phyloP scores from a whole-genome alignment of 2,113 vertebrate genomes.

The Sorex araneus region DNA sequence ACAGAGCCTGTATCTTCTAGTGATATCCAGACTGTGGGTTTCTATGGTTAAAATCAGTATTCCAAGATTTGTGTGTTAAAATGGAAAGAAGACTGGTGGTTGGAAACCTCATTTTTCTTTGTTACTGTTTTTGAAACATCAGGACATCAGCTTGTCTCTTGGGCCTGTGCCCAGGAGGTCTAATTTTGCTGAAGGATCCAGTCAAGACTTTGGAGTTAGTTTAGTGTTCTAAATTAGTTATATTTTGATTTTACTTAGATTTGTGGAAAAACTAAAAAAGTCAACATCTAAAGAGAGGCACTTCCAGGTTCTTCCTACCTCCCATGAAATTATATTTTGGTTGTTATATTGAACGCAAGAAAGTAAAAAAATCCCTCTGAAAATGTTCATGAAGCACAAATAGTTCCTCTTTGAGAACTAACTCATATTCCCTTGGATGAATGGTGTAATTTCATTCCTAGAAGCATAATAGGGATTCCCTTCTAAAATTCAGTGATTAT shows the following conservation, averaged over 20 bases:
- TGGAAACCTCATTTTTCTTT: conserved; percentile 78
- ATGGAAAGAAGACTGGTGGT: conserved; percentile 76
- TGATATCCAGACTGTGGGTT: conserved; percentile 68
- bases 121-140: conserved; percentile 84
- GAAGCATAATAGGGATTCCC: conserved; percentile 28
- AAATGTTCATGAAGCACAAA: conserved; percentile 61
- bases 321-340: conserved; percentile 80
- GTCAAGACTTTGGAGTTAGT: conserved; percentile 77
- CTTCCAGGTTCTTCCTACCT: conserved; percentile 79
- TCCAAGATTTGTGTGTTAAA: conserved; percentile 72
- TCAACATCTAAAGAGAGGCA: conserved; percentile 72
- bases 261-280: conserved; percentile 78
- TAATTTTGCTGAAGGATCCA: conserved; percentile 83
- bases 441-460: conserved; percentile 55
- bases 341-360: conserved; percentile 72
- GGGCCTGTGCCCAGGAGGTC: conserved; percentile 79
- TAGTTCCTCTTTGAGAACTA: conserved; percentile 59
- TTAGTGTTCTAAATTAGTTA: conserved; percentile 81
- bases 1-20: conserved; percentile 46
- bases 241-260: conserved; percentile 84
- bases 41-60: conserved; percentile 79
- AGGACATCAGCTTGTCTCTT: conserved; percentile 83
- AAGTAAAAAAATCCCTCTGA: conserved; percentile 62
- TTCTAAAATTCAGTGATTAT: neutral
- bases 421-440: conserved; percentile 31